Conservation (phyloP, 2,113 vertebrate species). For the Isurus oxyrinchus region DNA sequence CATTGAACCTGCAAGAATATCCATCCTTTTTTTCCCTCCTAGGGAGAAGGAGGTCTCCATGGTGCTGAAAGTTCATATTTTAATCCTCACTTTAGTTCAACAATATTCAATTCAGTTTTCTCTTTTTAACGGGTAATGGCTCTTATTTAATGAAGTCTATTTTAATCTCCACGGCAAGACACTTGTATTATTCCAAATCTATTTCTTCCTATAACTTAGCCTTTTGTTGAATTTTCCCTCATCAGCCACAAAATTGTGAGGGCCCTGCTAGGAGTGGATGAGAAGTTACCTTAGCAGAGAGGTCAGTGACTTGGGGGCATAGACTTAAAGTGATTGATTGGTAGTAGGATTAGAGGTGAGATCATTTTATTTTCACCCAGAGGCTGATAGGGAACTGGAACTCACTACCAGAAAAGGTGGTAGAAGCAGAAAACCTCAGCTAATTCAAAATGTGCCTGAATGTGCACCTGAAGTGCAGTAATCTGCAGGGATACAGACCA, state of each 20-base stretch:
- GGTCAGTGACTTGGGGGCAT: too few species aligned
- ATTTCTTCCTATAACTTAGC: background rate
- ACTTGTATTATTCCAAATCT: background rate
- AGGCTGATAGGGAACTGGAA: too few species aligned
- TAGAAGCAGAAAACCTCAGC: too few species aligned
- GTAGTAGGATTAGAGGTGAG: too few species aligned
- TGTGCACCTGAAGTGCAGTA: too few species aligned
- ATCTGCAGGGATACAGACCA: too few species aligned
- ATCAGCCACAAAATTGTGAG: background rate
- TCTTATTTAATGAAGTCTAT: background rate
- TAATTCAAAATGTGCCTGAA: too few species aligned
- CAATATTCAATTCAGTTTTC: background rate
- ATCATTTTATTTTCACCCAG: too few species aligned
- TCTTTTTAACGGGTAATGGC: background rate
- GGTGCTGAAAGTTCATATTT: background rate
- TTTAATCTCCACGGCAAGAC: background rate
- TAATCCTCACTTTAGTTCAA: background rate
- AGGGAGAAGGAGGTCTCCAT: background rate
- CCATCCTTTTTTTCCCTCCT: background rate
- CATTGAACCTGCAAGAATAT: background rate
- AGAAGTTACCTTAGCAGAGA: too few species aligned
- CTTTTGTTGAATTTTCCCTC: background rate
- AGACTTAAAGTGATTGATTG: too few species aligned
- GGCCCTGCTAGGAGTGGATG: too few species aligned
- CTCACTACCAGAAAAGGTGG: too few species aligned